Evolutionary conservation across 2,113 vertebrate species (phyloP), one percentile per base, ranked within the genome.

Genomic region (Rhinoderma darwinii): DNA sequence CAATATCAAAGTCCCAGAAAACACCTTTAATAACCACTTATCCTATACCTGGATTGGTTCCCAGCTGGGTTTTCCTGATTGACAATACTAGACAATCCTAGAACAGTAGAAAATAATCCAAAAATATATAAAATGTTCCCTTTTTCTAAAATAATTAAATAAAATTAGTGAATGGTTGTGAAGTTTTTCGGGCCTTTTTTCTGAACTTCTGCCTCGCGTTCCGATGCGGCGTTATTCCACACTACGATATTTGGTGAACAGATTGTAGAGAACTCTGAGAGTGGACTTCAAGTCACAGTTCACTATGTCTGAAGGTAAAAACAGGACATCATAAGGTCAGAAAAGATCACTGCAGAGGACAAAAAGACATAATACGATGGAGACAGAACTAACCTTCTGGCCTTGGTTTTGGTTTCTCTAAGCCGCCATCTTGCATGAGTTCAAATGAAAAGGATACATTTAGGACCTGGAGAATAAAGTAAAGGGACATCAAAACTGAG

Each of bases 201-300:
- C 51, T 41, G 14, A n/a, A 18, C 4, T 37, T 39, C 7, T 76
- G 15, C 15, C 50, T 32, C 27, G 1, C 22, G 9, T n/a, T 0
- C 6, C 5, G 30, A 30, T 2, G 20, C 50, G 18, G 17, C 14
- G 88, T 94, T 91, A 94, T 76, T 99, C 97, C 87, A 99, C 94
- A 0, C 97, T 96, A 89, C 97, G 95, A 95, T 99, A 99, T 88
- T 96, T 97, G 91, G 97, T 98, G 92, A 99, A 99, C 89, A 99
- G 96, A 91, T 99, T 99, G 94, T 99, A 99, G 27, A 99, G 94
- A 73, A 99, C 98, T 74, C 98, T 95, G 87, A 99, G 94, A 0
- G 97, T 99, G 6, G 98, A 99, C 88, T 99, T 99, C 88, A 99
- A 94, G 92, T 99, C 98, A 89, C 97, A 98, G 93, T 99, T 99